These are phyloP conservation scores for Serinus canaria DNA, from an alignment of 2,113 vertebrate species.

Conservation along the genomic window DNA sequence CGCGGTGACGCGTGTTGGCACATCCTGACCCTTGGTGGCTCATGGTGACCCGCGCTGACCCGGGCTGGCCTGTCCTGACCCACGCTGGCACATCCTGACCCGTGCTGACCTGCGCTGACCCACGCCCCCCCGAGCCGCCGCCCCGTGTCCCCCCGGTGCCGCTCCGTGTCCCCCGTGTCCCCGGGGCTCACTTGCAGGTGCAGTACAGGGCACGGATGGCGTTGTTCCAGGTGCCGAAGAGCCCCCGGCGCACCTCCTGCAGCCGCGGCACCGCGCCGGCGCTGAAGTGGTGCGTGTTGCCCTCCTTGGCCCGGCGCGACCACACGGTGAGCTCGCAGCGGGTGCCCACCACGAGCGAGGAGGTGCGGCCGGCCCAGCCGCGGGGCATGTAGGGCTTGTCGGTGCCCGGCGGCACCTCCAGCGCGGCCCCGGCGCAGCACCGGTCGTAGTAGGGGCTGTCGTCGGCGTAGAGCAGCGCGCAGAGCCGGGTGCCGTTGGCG, in stretches of 20 bases:
- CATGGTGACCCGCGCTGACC: too few relatives aligned
- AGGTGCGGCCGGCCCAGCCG: conserved; percentile 15
- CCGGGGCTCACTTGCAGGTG: conserved; percentile 34
- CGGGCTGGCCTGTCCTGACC: too few relatives aligned
- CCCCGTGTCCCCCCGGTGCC: too few relatives aligned
- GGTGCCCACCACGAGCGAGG: conserved; percentile 75
- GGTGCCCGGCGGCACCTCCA: neutral
- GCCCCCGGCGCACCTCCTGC: conserved; percentile 64
- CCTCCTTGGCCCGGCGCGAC: conserved; percentile 49
- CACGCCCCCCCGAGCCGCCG: too few relatives aligned
- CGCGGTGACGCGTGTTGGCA: too few relatives aligned
- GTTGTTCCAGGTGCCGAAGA: conserved; percentile 69
- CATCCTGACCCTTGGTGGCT: too few relatives aligned
- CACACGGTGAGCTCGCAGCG: conserved; percentile 71
- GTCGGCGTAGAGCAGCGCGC: conserved; percentile 68
- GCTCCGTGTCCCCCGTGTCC: too few relatives aligned
- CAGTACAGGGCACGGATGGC: conserved; percentile 74
- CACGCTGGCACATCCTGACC: too few relatives aligned
- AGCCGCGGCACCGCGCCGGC: conserved; percentile 47
- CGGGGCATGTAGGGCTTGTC: conserved; percentile 72
- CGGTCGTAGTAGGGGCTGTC: conserved; percentile 70
- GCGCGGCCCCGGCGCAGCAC: conserved; percentile 63
- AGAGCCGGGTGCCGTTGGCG: conserved; percentile 25
- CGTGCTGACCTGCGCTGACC: neutral
- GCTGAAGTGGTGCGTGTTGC: conserved; percentile 23